Evolutionary conservation across 2,113 vertebrate species (phyloP).

Genomic region (Gopherus flavomarginatus): DNA sequence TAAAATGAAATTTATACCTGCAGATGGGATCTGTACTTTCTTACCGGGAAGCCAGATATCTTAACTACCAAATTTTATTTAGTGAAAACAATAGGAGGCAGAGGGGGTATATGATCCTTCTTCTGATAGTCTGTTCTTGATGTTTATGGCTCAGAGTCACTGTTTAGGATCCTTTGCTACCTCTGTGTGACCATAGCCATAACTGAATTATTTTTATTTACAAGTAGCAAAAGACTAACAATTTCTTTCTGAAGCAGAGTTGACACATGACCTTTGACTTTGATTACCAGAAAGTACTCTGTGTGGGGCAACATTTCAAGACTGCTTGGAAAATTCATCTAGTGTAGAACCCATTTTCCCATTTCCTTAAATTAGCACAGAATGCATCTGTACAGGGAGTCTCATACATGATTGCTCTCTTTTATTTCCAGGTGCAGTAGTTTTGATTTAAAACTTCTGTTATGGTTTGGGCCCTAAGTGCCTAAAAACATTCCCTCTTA

Average conservation of each 20-base stretch:
- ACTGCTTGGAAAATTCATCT: not conserved
- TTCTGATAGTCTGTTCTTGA: not conserved
- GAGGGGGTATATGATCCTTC: not conserved
- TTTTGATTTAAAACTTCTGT: not conserved
- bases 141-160: not conserved
- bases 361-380: not conserved
- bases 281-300: not conserved
- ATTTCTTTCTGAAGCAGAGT: not conserved
- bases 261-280: not conserved
- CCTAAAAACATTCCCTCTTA: not conserved
- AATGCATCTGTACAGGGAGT: not conserved
- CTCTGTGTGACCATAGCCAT: not conserved
- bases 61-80: not conserved
- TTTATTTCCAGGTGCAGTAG: not conserved
- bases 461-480: not conserved
- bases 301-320: not conserved
- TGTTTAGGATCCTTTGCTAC: not conserved
- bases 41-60: constrained; percentile 12
- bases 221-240: not conserved
- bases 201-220: not conserved
- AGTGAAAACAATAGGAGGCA: not conserved
- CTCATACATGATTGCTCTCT: not conserved
- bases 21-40: not conserved
- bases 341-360: not conserved
- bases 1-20: not conserved